Percentiles rank a stretch among this genome's conserved stretches.
phyloP scores from a whole-genome alignment of 2,113 vertebrate species.

The Psittacula cyanocephala region DNA sequence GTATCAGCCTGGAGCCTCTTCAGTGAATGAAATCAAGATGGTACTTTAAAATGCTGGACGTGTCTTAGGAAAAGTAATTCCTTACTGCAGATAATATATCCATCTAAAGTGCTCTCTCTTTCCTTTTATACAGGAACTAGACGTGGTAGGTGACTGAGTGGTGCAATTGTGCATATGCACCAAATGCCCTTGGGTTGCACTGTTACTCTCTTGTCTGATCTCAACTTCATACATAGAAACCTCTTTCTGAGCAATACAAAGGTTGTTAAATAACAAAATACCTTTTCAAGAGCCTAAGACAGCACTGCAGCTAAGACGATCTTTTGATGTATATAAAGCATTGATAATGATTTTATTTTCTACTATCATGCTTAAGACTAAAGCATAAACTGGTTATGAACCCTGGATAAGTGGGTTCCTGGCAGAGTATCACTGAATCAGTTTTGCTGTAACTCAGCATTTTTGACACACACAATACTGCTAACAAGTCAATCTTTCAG shows the following conservation, averaged over 20 bases:
- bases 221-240: neutral
- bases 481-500: neutral
- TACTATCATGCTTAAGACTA: neutral
- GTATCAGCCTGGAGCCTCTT: neutral
- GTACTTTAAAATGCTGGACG: neutral
- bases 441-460: neutral
- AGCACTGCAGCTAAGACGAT: neutral
- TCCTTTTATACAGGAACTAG: neutral
- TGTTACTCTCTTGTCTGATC: neutral
- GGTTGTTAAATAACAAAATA: neutral
- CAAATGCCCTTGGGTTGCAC: neutral
- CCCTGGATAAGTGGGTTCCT: neutral
- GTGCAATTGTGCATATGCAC: fast-evolving
- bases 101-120: neutral
- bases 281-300: neutral
- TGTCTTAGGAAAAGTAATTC: neutral
- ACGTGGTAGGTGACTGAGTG: fast-evolving
- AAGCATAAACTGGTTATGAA: neutral
- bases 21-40: neutral
- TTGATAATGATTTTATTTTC: neutral
- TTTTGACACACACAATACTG: neutral
- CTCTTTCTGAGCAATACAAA: neutral
- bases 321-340: neutral
- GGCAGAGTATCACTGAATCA: neutral
- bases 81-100: neutral